phyloP scores from a whole-genome alignment of 1,140 invertebrate species.

The Samia ricini region DNA sequence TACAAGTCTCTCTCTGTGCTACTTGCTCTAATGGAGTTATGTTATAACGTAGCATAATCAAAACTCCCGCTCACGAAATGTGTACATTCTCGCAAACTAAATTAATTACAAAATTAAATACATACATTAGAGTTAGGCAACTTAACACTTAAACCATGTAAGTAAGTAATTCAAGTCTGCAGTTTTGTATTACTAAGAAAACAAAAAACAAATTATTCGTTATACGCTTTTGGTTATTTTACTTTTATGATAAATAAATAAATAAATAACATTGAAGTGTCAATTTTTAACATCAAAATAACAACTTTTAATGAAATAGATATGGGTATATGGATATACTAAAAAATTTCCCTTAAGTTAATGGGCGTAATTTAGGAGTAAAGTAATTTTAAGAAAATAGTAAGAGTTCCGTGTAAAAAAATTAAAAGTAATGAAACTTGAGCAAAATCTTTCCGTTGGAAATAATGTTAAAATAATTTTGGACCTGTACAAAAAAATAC shows the following conservation, averaged over 20 bases:
- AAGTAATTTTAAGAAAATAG: no score
- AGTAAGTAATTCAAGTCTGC: not conserved
- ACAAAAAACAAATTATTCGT: not conserved
- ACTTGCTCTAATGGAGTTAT: not conserved
- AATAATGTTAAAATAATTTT: no score
- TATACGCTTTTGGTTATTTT: not conserved
- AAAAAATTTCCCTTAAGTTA: no score
- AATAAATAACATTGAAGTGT: not conserved
- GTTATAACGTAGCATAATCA: not conserved
- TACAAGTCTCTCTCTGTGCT: not conserved
- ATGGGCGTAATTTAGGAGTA: no score
- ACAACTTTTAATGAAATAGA: no score
- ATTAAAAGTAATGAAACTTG: no score
- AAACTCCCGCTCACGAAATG: not conserved
- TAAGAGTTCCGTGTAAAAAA: no score
- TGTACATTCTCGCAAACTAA: not conserved
- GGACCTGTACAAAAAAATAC: no score
- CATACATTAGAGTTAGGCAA: not conserved
- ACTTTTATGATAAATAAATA: not conserved
- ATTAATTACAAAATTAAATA: slow-evolving; percentile 2
- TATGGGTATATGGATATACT: no score
- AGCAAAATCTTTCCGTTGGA: no score
- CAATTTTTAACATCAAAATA: not conserved
- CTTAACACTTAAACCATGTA: not conserved
- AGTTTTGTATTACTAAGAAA: not conserved